phyloP scores from a whole-genome alignment of 2,113 vertebrate genomes.

The Oenanthe oenanthe region DNA sequence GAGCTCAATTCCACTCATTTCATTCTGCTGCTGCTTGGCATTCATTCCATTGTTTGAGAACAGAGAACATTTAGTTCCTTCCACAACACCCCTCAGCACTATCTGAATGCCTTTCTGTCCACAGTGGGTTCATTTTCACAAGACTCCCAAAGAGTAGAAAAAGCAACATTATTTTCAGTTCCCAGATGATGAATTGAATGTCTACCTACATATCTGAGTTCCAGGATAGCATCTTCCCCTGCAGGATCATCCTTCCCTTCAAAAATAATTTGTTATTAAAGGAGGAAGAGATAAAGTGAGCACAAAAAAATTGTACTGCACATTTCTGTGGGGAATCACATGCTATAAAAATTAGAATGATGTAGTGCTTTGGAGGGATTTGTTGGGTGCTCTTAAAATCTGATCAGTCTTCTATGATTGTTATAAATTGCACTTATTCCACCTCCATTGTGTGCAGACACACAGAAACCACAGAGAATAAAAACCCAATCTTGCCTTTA shows the following conservation, averaged over 20 bases:
- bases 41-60: background rate
- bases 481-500: background rate
- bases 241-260: background rate
- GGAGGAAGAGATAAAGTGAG: background rate
- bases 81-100: background rate
- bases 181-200: background rate
- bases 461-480: background rate
- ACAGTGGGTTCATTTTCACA: background rate
- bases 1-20: background rate
- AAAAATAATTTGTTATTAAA: background rate
- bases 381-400: background rate
- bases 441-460: background rate
- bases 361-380: background rate
- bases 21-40: background rate
- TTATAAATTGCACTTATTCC: background rate
- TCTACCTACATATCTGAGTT: background rate
- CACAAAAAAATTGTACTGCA: background rate
- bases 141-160: background rate
- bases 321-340: background rate
- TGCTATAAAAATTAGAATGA: background rate
- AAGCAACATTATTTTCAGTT: background rate
- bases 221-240: background rate
- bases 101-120: background rate
- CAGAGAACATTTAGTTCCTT: constrained; percentile 4
- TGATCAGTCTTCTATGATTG: background rate